Evolutionary conservation across 2,888 invertebrate genomes (phyloP).

Genomic region (Nephrocerus scutellatus): DNA sequence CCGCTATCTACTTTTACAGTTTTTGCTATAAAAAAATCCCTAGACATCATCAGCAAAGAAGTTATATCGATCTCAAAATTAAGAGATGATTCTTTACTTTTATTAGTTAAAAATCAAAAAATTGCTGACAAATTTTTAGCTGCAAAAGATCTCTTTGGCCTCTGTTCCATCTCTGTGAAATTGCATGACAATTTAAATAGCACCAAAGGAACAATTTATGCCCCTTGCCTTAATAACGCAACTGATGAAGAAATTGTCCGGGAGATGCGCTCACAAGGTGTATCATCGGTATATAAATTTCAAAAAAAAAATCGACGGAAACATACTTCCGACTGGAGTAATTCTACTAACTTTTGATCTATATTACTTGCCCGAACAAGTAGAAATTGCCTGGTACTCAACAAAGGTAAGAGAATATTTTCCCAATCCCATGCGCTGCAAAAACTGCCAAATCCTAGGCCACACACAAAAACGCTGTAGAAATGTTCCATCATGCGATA

Average conservation of each 20-base stretch:
- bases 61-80: slow-evolving; percentile 10
- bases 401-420: slow-evolving; percentile 15
- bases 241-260: slow-evolving; percentile 13
- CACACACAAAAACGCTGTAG: slow-evolving; percentile 16
- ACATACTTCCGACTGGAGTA: slow-evolving; percentile 8
- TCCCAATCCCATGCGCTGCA: slow-evolving; percentile 20
- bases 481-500: slow-evolving; percentile 1
- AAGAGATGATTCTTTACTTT: slow-evolving; percentile 12
- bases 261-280: slow-evolving; percentile 10
- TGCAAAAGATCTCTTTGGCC: neutral
- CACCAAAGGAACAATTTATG: slow-evolving; percentile 15
- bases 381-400: slow-evolving; percentile 12
- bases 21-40: slow-evolving; percentile 5
- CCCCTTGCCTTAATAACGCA: slow-evolving; percentile 12
- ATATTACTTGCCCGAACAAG: slow-evolving; percentile 4
- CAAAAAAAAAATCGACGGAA: slow-evolving; percentile 5
- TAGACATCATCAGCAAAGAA: slow-evolving; percentile 7
- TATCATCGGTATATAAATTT: slow-evolving; percentile 7
- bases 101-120: slow-evolving; percentile 5
- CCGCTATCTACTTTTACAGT: too few relatives aligned
- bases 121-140: slow-evolving; percentile 7
- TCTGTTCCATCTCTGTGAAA: slow-evolving; percentile 10
- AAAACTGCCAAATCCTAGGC: slow-evolving; percentile 17
- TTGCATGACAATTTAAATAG: slow-evolving; percentile 12
- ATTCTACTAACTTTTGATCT: slow-evolving; percentile 12